These are phyloP conservation scores for Embiotoca jacksoni DNA, from an alignment of 2,113 vertebrate genomes.

Conservation along the genomic window DNA sequence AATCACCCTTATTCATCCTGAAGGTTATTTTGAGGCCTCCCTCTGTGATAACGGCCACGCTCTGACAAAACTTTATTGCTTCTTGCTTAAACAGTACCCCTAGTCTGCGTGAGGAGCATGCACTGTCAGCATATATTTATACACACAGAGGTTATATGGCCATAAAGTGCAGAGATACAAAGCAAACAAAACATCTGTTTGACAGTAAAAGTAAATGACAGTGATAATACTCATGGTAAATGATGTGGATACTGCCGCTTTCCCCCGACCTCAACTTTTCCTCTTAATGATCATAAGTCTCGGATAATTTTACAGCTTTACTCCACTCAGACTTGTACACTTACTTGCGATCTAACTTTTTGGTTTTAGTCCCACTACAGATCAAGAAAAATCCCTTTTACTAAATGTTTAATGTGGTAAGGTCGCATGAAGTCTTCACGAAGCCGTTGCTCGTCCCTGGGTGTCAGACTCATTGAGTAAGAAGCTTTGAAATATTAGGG, in stretches of 20 bases:
- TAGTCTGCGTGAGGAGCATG: neutral
- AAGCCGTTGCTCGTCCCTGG: conserved; percentile 48
- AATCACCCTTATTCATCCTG: conserved; percentile 28
- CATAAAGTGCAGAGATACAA: conserved; percentile 21
- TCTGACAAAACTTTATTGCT: conserved; percentile 36
- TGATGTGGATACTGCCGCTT: conserved; percentile 3
- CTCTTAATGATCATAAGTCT: conserved; percentile 28
- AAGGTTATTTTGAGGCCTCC: conserved; percentile 24
- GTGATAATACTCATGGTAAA: conserved; percentile 9
- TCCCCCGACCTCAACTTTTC: conserved; percentile 35
- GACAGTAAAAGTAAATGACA: conserved; percentile 22
- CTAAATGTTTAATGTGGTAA: conserved; percentile 47
- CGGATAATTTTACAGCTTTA: neutral
- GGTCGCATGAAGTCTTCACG: conserved; percentile 46
- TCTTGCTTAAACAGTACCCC: conserved; percentile 16
- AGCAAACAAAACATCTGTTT: conserved; percentile 61
- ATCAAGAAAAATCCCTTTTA: conserved; percentile 41
- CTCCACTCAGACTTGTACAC: conserved; percentile 2
- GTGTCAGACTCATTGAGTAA: conserved; percentile 57
- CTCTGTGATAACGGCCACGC: conserved; percentile 45
- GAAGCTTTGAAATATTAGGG: conserved; percentile 71
- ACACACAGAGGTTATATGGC: conserved; percentile 21
- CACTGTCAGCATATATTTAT: conserved; percentile 41
- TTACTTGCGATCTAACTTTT: conserved; percentile 13
- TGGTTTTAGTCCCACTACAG: conserved; percentile 18